Conservation (phyloP, 1,140 invertebrate species). For the Tyrophagus putrescentiae region DNA sequence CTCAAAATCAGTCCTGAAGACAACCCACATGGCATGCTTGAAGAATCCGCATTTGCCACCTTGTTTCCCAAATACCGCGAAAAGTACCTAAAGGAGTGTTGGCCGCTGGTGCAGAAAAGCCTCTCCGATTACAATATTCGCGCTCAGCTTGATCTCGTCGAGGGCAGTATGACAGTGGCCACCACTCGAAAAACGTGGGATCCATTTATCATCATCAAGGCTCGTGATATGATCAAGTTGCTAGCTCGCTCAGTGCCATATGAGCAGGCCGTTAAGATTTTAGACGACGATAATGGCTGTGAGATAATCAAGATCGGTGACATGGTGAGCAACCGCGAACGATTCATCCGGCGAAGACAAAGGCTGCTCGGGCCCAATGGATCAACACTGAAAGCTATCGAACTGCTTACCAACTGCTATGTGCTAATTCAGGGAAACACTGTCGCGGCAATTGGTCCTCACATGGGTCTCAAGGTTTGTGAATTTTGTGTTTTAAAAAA, state of each 20-base stretch:
- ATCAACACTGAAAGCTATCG: slow-evolving; percentile 52
- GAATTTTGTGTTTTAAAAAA: neutral
- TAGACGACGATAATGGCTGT: slow-evolving; percentile 73
- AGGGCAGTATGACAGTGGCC: slow-evolving; percentile 85
- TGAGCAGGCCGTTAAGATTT: slow-evolving; percentile 55
- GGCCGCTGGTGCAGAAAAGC: slow-evolving; percentile 80
- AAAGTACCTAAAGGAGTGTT: slow-evolving; percentile 86
- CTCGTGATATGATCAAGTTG: slow-evolving; percentile 86
- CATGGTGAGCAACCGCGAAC: slow-evolving; percentile 75
- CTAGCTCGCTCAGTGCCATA: slow-evolving; percentile 88
- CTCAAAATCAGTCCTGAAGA: slow-evolving; percentile 76
- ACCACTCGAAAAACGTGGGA: slow-evolving; percentile 98
- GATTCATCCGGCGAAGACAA: slow-evolving; percentile 88
- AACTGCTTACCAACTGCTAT: slow-evolving; percentile 94
- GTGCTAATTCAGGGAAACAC: slow-evolving; percentile 93
- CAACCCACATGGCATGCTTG: slow-evolving; percentile 64
- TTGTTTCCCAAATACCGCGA: slow-evolving; percentile 85
- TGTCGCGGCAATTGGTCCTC: slow-evolving; percentile 86
- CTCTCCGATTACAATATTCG: slow-evolving; percentile 48
- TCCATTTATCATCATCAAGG: slow-evolving; percentile 92
- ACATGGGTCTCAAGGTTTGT: slow-evolving; percentile 49
- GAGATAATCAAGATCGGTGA: slow-evolving; percentile 96
- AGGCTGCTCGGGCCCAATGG: slow-evolving; percentile 80
- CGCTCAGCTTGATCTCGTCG: slow-evolving; percentile 81
- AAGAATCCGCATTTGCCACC: slow-evolving; percentile 62